Percentiles rank a stretch among this genome's conserved stretches.
Evolutionary conservation across 64 coral and sea anemone species (phyloP).

Genomic region (Trachythela sp.): DNA sequence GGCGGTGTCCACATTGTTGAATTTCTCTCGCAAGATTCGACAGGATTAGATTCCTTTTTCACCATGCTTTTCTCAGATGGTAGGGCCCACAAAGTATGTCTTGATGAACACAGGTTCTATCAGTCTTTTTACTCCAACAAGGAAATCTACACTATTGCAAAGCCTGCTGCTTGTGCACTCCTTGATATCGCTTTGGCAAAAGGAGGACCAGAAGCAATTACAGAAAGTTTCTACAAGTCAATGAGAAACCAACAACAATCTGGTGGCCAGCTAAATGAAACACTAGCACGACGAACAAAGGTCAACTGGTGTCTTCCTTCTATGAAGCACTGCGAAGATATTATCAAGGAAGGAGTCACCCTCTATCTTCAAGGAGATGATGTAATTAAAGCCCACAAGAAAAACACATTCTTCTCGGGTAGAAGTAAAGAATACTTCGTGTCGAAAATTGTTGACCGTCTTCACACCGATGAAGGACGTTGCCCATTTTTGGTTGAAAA

Average conservation of each 20-base stretch:
- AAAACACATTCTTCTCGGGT: not conserved
- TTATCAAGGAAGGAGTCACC: not conserved
- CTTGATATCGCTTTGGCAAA: conserved; percentile 9
- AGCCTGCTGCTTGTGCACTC: conserved; percentile 13
- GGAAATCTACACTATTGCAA: not conserved
- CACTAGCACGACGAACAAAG: not conserved
- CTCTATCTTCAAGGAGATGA: not conserved
- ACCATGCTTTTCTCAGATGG: not conserved
- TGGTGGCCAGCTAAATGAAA: conserved; percentile 12
- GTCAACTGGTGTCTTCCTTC: conserved; percentile 7
- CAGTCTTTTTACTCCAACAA: not conserved
- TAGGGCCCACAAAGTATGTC: not conserved
- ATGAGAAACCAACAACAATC: conserved; percentile 7
- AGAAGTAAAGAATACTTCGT: not conserved
- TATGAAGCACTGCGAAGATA: not conserved
- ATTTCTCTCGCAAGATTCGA: not conserved
- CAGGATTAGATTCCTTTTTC: not conserved
- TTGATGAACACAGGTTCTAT: not conserved
- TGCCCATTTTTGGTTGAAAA: not conserved
- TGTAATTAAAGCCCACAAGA: not conserved
- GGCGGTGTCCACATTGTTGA: not conserved
- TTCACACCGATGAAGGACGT: not conserved
- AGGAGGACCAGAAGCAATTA: conserved; percentile 3
- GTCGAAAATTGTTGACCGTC: not conserved
- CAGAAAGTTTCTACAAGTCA: not conserved